A percentile compares a stretch with the other conserved stretches of the same genome.
These are phyloP conservation scores for Belonocnema kinseyi DNA, from an alignment of 1,140 invertebrate species.

Conservation along the genomic window DNA sequence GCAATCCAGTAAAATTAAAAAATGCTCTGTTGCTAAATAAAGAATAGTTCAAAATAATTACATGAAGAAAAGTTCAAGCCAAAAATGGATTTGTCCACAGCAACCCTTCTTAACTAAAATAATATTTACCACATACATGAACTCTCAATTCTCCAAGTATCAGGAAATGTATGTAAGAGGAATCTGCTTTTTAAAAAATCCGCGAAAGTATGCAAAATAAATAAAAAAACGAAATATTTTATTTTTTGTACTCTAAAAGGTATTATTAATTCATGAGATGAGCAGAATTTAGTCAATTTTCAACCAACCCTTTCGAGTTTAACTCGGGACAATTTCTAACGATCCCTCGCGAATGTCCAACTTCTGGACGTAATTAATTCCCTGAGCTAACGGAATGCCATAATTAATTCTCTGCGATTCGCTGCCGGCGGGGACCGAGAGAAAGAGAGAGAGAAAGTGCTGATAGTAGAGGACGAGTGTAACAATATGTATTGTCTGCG, in stretches of 20 bases:
- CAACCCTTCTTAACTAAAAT: no score
- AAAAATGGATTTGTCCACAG: no score
- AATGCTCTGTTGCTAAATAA: no score
- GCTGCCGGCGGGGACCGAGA: constrained; percentile 33
- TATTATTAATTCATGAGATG: constrained; percentile 9
- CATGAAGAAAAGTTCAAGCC: no score
- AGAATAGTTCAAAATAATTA: no score
- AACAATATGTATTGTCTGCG: constrained; percentile 65
- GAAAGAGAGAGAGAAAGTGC: constrained; percentile 29
- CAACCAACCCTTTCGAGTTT: constrained; percentile 50
- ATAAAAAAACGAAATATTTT: no score
- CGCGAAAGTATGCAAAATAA: no score
- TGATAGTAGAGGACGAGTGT: constrained; percentile 47
- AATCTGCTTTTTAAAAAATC: no score
- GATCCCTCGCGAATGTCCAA: constrained; percentile 60
- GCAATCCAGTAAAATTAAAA: no score
- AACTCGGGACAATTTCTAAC: constrained; percentile 57
- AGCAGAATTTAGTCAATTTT: constrained; percentile 41
- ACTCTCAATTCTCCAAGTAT: no score
- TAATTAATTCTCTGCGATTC: constrained; percentile 69
- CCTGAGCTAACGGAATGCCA: constrained; percentile 69
- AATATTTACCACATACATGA: no score
- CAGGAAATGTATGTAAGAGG: no score
- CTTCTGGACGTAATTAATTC: constrained; percentile 70
- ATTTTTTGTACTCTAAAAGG: not conserved